Percentiles rank a stretch among this genome's conserved stretches.
Conservation (phyloP, 1,140 invertebrate genomes). For the Cylas formicarius region DNA sequence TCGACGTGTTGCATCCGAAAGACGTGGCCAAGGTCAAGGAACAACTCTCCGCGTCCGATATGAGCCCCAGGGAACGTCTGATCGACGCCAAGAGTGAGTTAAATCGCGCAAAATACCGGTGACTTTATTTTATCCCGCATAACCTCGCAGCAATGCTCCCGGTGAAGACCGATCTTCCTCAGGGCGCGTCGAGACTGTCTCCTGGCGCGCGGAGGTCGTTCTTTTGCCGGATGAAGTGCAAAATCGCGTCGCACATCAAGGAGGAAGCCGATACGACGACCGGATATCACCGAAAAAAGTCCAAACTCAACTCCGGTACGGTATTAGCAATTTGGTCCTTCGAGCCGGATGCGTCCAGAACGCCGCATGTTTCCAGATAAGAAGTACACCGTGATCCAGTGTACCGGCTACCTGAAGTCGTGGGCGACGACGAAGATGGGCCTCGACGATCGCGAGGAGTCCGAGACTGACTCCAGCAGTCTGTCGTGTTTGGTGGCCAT, state of each 20-base stretch:
- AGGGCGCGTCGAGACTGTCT: constrained; percentile 66
- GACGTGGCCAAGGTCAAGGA: constrained; percentile 93
- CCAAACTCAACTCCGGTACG: constrained; percentile 55
- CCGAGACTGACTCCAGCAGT: constrained; percentile 66
- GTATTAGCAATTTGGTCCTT: background rate
- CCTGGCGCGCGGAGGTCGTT: constrained; percentile 85
- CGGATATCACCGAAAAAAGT: constrained; percentile 57
- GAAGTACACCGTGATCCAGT: constrained; percentile 76
- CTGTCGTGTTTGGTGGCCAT: constrained; percentile 80
- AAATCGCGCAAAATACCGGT: background rate
- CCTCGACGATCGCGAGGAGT: constrained; percentile 58
- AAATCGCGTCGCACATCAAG: constrained; percentile 56
- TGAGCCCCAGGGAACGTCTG: constrained; percentile 78
- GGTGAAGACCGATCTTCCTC: constrained; percentile 77
- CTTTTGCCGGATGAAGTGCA: constrained; percentile 89
- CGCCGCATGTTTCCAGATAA: constrained; percentile 49
- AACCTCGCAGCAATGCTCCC: constrained; percentile 90
- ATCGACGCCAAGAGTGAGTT: constrained; percentile 86
- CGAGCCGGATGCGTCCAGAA: no score
- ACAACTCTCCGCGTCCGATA: constrained; percentile 84
- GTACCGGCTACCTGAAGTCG: constrained; percentile 86
- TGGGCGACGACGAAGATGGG: constrained; percentile 77
- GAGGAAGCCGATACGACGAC: constrained; percentile 64
- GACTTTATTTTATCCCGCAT: constrained; percentile 20
- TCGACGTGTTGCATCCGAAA: constrained; percentile 91